phyloP scores from a whole-genome alignment of 1,140 invertebrate genomes.

The Mycetomoellerius zeteki region DNA sequence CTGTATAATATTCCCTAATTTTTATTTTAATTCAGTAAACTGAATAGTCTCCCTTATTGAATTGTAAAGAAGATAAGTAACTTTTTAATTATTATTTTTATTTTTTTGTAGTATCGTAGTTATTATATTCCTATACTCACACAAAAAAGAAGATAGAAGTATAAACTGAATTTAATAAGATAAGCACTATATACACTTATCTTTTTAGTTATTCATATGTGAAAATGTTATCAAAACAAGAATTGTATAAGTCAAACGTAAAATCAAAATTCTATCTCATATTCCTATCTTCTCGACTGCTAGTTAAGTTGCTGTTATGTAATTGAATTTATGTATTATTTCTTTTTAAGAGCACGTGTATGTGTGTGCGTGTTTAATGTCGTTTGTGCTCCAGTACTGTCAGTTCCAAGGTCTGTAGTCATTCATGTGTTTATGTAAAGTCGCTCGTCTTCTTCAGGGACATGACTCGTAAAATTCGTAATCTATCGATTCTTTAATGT shows the following conservation, averaged over 20 bases:
- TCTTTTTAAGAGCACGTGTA: constrained; percentile 48
- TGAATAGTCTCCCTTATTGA: background rate
- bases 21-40: constrained; percentile 22
- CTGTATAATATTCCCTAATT: background rate
- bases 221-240: background rate
- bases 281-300: constrained; percentile 44
- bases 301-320: constrained; percentile 39
- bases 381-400: constrained; percentile 48
- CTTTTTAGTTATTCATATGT: background rate
- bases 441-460: constrained; percentile 81
- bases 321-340: constrained; percentile 28
- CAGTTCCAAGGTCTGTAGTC: constrained; percentile 69
- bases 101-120: constrained; percentile 6
- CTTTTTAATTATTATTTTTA: background rate
- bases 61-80: background rate
- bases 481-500: constrained; percentile 67
- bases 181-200: background rate
- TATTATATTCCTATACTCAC: background rate
- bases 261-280: background rate
- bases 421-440: constrained; percentile 77
- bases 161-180: background rate
- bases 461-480: constrained; percentile 81
- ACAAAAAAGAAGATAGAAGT: constrained; percentile 30
- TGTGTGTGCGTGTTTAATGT: constrained; percentile 40
- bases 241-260: background rate